Conservation (phyloP, 2,888 invertebrate species). For the Chloroclysta siterata region DNA sequence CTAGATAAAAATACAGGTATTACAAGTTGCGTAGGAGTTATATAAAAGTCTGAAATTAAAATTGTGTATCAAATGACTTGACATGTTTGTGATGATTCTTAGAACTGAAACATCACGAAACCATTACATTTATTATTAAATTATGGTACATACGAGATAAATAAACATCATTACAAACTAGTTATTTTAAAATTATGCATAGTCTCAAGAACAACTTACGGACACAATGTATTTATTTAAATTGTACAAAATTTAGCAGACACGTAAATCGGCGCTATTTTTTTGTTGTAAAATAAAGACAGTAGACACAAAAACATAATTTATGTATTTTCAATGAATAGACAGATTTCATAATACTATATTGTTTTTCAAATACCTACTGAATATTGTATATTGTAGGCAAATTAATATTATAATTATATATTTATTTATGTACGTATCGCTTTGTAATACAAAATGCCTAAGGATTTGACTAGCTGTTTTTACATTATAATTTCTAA, state of each 20-base stretch:
- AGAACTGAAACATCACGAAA: slow-evolving; percentile 72
- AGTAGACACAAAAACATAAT: slow-evolving; percentile 7
- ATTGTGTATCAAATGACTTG: slow-evolving; percentile 78
- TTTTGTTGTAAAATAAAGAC: slow-evolving; percentile 24
- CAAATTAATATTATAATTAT: slow-evolving; percentile 15
- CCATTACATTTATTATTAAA: slow-evolving; percentile 58
- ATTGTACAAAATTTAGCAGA: slow-evolving; percentile 47
- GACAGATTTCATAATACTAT: slow-evolving; percentile 22
- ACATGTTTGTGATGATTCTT: slow-evolving; percentile 68
- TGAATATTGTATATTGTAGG: slow-evolving; percentile 27
- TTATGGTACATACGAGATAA: slow-evolving; percentile 62
- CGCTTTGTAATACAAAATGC: slow-evolving; percentile 52
- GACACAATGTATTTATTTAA: slow-evolving; percentile 50
- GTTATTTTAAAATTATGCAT: slow-evolving; percentile 71
- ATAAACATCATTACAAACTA: slow-evolving; percentile 57
- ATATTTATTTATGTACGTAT: slow-evolving; percentile 32
- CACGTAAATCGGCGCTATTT: slow-evolving; percentile 50
- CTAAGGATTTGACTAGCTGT: slow-evolving; percentile 66
- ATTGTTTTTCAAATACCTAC: slow-evolving; percentile 13
- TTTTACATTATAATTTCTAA: slow-evolving; percentile 47
- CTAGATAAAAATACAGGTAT: slow-evolving; percentile 48
- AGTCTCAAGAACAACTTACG: slow-evolving; percentile 58
- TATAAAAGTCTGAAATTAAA: slow-evolving; percentile 63
- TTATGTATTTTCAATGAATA: slow-evolving; percentile 29
- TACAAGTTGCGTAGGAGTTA: slow-evolving; percentile 36